Conservation (phyloP, 1,140 invertebrate genomes). For the Sipha flava region DNA sequence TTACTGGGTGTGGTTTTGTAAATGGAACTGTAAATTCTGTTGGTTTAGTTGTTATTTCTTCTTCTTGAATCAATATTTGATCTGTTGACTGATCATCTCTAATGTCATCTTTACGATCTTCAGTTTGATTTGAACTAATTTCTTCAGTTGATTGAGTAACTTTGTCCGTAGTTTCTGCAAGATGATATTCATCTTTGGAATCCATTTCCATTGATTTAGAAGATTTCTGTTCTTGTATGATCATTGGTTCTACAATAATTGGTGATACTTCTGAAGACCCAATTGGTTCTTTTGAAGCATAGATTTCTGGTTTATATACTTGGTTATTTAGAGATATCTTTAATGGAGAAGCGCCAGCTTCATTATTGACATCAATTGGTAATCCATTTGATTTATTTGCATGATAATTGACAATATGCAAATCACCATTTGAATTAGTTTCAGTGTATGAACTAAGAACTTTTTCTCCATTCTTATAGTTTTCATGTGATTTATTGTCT, state of each 20-base stretch:
- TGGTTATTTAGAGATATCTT: not conserved
- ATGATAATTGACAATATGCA: constrained; percentile 39
- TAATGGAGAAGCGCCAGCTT: not conserved
- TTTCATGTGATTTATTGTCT: constrained; percentile 42
- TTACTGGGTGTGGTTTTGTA: not conserved
- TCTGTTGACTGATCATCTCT: not conserved
- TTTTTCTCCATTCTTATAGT: constrained; percentile 38
- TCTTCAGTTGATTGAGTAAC: not conserved
- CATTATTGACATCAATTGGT: not conserved
- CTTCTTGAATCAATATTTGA: not conserved
- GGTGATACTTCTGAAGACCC: not conserved
- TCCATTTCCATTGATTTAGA: not conserved
- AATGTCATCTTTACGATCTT: constrained; percentile 2
- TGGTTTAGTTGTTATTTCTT: not conserved
- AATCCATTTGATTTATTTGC: constrained; percentile 37
- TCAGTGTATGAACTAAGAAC: constrained; percentile 33
- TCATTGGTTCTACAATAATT: constrained; percentile 1
- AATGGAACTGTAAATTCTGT: constrained; percentile 8
- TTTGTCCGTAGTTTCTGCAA: not conserved
- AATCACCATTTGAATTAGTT: constrained; percentile 39
- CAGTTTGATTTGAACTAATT: not conserved
- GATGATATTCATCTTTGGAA: not conserved
- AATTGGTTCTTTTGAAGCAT: not conserved
- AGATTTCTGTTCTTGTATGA: not conserved
- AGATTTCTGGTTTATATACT: not conserved